Percentiles rank a stretch among this genome's conserved stretches.
Conservation (phyloP, 1,140 invertebrate genomes). For the Drosophila arawakana region DNA sequence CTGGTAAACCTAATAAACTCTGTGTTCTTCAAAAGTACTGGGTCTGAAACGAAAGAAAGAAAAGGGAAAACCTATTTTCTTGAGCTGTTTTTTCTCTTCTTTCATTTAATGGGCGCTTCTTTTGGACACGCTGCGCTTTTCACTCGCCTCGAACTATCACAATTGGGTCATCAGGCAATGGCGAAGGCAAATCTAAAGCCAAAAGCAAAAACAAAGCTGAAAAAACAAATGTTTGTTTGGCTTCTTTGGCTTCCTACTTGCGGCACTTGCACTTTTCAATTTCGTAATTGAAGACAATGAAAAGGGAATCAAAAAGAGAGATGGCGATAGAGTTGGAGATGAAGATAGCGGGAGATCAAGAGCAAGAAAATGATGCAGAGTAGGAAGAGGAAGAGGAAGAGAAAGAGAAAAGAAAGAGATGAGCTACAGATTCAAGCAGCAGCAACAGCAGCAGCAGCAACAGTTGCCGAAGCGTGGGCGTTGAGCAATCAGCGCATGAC, state of each 20-base stretch:
- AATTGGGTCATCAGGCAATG: conserved; percentile 63
- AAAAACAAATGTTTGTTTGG: conserved; percentile 35
- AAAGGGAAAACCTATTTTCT: conserved; percentile 41
- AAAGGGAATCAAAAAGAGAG: conserved; percentile 7
- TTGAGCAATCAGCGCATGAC: conserved; percentile 76
- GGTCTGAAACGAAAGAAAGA: conserved; percentile 11
- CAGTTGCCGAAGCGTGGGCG: conserved; percentile 71
- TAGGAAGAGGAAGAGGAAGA: neutral
- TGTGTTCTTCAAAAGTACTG: neutral
- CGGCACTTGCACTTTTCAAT: conserved; percentile 77
- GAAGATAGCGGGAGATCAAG: conserved; percentile 1
- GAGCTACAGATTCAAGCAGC: conserved; percentile 3
- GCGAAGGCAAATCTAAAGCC: neutral
- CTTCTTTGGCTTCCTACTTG: conserved; percentile 20
- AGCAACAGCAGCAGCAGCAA: conserved; percentile 22
- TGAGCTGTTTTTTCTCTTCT: neutral
- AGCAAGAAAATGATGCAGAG: neutral
- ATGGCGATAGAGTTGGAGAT: neutral
- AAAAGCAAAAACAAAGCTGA: too few relatives aligned
- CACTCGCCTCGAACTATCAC: conserved; percentile 63
- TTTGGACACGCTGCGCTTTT: conserved; percentile 51
- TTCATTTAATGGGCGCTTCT: conserved; percentile 28
- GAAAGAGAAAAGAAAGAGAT: neutral
- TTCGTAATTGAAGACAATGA: conserved; percentile 56
- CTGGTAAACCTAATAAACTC: neutral